Base-by-base conservation (phyloP, 2,113 vertebrate species). In the Clarias batrachus region DNA sequence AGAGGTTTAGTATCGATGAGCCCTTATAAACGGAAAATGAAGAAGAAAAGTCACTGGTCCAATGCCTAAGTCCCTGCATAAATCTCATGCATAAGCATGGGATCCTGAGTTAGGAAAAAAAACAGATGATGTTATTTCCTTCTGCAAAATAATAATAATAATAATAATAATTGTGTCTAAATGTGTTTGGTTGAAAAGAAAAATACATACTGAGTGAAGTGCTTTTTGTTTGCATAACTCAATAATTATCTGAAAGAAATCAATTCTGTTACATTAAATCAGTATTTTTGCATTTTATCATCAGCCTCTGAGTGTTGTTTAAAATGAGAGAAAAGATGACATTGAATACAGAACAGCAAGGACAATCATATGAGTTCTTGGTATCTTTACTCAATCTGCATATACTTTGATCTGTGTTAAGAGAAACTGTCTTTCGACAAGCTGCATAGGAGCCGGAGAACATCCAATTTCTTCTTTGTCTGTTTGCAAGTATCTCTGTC, bases 51-150 rank as follows among this genome's bases (percentile, higher is more conserved):
- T 30, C 41, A 68, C 4, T 52, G 33, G 54, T 85, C 62, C 48
- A 83, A 25, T 66, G 30, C 30, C 65, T 48, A 82, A 63, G 68
- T 88, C 79, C 79, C 86, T 85, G 86, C 27, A 71, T 59, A 19
- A 59, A 79, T 66, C 60, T 56, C 41, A 68, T 54, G n/a, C 1
- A 59, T 76, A 59, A 41, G 71, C 68, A 79, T 41, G 73, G 62
- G 68, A 87, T 70, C 78, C 76, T 63, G 60, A 89, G 82, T 63
- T 56, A 56, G n/a, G 73, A 9, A 56, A 14, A 56, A 33, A 33
- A 33, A 33, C 30, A 33, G 27, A 57, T 25, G 14, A 11, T 21
- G 62, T 8, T 23, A 4, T 73, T n/a, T 56, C 33, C 60, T 87
- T 71, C 14, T 59, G 63, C 25, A 17, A 4, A 30, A 52, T 59